Evolutionary conservation across 2,888 invertebrate species (phyloP).

Genomic region (Rhimphoctona megacephalus): DNA sequence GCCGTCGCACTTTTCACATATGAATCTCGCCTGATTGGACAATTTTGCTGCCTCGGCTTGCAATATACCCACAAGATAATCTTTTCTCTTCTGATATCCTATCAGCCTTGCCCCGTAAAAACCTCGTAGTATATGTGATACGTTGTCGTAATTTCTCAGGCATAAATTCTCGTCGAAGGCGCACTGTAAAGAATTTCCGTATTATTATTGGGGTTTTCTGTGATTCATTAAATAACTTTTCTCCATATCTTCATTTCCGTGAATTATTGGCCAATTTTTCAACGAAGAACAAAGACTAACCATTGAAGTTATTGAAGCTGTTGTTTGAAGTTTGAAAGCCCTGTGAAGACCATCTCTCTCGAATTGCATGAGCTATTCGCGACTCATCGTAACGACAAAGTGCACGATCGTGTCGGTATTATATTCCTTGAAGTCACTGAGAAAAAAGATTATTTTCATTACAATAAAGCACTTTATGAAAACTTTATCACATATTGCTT

Average conservation of each 20-base stretch:
- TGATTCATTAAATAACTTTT: background rate
- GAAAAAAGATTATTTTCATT: constrained; percentile 25
- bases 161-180: constrained; percentile 89
- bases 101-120: constrained; percentile 93
- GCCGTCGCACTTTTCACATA: constrained; percentile 97
- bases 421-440: constrained; percentile 93
- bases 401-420: constrained; percentile 98
- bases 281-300: constrained; percentile 80
- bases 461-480: background rate
- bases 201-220: constrained; percentile 6
- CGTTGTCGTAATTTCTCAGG: constrained; percentile 90
- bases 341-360: constrained; percentile 97
- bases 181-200: constrained; percentile 78
- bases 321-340: constrained; percentile 95
- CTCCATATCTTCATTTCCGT: background rate
- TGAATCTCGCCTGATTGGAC: constrained; percentile 97
- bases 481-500: background rate
- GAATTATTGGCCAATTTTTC: background rate
- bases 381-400: constrained; percentile 93
- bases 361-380: constrained; percentile 88
- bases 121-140: constrained; percentile 92
- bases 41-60: constrained; percentile 95
- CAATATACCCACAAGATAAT: constrained; percentile 95
- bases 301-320: constrained; percentile 93
- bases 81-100: constrained; percentile 94